Conservation (phyloP, 2,797 vertebrate species). For the Iguana delicatissima region DNA sequence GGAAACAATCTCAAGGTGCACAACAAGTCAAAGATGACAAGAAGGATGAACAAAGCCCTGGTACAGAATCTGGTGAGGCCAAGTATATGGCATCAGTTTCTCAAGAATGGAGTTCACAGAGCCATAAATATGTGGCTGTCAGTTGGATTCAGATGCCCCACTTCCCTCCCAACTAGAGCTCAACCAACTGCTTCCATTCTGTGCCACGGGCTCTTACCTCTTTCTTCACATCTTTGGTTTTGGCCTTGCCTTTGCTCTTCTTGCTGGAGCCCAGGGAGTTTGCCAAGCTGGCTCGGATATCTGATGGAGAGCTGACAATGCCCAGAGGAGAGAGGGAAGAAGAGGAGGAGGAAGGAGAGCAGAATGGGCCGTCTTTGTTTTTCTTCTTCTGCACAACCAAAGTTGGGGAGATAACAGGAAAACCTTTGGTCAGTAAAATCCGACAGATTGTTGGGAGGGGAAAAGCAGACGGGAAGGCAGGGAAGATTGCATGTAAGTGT, state of each 20-base stretch:
- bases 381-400: conserved; percentile 88
- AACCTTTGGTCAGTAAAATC: not conserved
- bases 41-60: not conserved
- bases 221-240: conserved; percentile 90
- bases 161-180: no score
- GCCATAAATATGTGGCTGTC: no score
- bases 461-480: not conserved
- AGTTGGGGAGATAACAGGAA: conserved; percentile 6
- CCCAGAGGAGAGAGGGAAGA: conserved; percentile 75
- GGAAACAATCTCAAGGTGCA: no score
- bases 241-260: conserved; percentile 90
- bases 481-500: not conserved
- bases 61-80: not conserved
- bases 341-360: conserved; percentile 79
- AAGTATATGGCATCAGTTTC: not conserved
- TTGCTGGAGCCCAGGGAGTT: conserved; percentile 81
- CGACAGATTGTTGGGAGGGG: not conserved
- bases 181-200: not conserved
- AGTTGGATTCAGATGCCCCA: not conserved
- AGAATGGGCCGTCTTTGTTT: conserved; percentile 85
- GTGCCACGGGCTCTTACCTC: conserved; percentile 77
- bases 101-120: not conserved
- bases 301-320: conserved; percentile 80
- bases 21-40: no score
- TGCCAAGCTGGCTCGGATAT: conserved; percentile 77